Evolutionary conservation across 2,888 invertebrate genomes (phyloP).

Genomic region (Ophion ellenae): DNA sequence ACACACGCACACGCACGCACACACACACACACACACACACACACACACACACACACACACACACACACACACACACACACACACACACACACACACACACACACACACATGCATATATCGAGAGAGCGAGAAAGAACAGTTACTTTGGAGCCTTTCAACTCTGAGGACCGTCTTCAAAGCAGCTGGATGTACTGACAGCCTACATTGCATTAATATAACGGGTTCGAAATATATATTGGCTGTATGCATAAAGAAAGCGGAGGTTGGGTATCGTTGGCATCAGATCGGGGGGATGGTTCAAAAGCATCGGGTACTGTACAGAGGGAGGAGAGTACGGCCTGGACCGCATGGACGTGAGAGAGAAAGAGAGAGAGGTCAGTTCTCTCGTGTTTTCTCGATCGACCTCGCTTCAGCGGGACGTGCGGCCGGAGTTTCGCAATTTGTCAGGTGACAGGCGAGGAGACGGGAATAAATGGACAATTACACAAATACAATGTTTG

Average conservation of each 20-base stretch:
- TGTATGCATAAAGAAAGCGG: neutral
- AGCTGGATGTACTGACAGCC: no score
- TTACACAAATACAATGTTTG: slow-evolving; percentile 84
- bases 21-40: no score
- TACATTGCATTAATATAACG: no score
- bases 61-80: no score
- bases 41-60: no score
- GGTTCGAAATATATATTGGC: no score
- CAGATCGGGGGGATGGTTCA: slow-evolving; percentile 17
- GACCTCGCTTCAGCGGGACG: slow-evolving; percentile 58
- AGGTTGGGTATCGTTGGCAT: slow-evolving; percentile 37
- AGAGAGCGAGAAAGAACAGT: no score
- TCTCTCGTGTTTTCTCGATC: slow-evolving; percentile 12
- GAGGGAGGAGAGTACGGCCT: slow-evolving; percentile 10
- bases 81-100: no score
- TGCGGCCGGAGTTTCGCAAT: slow-evolving; percentile 74
- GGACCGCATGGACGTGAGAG: neutral
- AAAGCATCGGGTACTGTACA: slow-evolving; percentile 38
- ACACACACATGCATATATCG: no score
- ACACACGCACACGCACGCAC: no score
- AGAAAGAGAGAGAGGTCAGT: neutral
- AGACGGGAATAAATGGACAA: slow-evolving; percentile 84
- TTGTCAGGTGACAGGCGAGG: slow-evolving; percentile 83
- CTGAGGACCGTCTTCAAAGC: no score
- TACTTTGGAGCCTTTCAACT: no score